Evolutionary conservation across 2,888 invertebrate species (phyloP), one percentile per base, ranked within the genome.

Genomic region (Dynastes grantii): DNA sequence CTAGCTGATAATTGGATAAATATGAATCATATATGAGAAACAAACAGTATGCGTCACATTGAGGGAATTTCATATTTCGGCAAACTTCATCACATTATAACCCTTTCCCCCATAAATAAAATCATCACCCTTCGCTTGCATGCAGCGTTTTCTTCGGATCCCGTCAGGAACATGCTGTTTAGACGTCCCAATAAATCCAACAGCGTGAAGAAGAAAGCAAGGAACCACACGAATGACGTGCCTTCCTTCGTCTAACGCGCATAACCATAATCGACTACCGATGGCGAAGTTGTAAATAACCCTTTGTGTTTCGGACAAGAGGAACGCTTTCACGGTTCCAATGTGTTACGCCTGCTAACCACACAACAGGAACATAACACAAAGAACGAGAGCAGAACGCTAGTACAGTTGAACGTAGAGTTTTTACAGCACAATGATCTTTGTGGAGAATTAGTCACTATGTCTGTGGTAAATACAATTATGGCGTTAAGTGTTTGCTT

Each of bases 221-320:
- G 29, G 8, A 45, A 63, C 63, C 63, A 32, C 63, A 63, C 63
- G 63, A 11, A 32, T 63, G 63, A 63, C 63, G 63, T 63, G 63
- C 45, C 45, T 37, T 63, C 29, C 63, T 63, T 13, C 63, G 29
- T 63, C 63, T 32, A 32, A 32, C 9, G 63, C 32, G 29, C 13
- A 32, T 63, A 63, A 63, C 27, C 63, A 63, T 32, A 63, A 63
- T 63, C 63, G 63, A 63, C 37, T 13, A 63, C 11, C 32, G 63
- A 63, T 32, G 63, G 63, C 32, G 13, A 11, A 63, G 63, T 63
- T 63, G 63, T 63, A 63, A 63, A 63, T 63, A 63, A 63, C 32
- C 63, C 63, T 63, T 63, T 63, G 63, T 63, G 63, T 63, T 63
- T 63, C 29, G 63, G 63, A 63, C 63, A 63, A 63, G 63, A 63